Conservation (phyloP, 2,113 vertebrate species). For the Eublepharis macularius region DNA sequence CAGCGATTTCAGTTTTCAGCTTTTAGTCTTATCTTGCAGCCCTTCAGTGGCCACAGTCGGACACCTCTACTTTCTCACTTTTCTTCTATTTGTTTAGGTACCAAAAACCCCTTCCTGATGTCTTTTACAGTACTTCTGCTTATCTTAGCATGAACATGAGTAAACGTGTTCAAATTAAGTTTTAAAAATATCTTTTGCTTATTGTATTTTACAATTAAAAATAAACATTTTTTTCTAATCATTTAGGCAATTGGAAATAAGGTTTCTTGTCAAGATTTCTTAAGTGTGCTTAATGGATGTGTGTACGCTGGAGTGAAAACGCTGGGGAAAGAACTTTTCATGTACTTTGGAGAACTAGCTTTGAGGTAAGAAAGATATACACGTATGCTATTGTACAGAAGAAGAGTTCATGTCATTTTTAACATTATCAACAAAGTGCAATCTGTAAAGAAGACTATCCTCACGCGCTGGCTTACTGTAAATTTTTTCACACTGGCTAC, state of each 20-base stretch:
- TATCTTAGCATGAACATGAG: not conserved
- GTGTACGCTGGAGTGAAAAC: slow-evolving; percentile 84
- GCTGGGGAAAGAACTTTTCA: slow-evolving; percentile 92
- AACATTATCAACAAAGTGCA: not conserved
- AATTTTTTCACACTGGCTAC: not conserved
- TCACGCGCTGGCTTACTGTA: not conserved
- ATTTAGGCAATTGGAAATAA: slow-evolving; percentile 34
- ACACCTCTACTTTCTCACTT: not conserved
- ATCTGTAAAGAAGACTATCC: too few species aligned
- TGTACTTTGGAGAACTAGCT: slow-evolving; percentile 86
- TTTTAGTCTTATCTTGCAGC: not conserved
- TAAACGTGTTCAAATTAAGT: not conserved
- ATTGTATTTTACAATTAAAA: not conserved
- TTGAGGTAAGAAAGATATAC: slow-evolving; percentile 79
- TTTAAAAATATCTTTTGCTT: not conserved
- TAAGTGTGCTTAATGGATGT: slow-evolving; percentile 65
- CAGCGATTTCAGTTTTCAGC: not conserved
- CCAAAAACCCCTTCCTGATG: not conserved
- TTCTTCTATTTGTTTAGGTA: not conserved
- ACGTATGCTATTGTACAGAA: not conserved
- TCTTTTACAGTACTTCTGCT: too few species aligned
- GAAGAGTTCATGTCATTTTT: not conserved
- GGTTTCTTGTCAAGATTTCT: slow-evolving; percentile 37
- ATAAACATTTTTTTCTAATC: slow-evolving; percentile 53
- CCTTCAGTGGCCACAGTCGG: not conserved